Percentiles rank a stretch among this genome's conserved stretches.
Evolutionary conservation across 2,113 vertebrate species (phyloP).

Genomic region (Hypocryptadius cinnamomeus): DNA sequence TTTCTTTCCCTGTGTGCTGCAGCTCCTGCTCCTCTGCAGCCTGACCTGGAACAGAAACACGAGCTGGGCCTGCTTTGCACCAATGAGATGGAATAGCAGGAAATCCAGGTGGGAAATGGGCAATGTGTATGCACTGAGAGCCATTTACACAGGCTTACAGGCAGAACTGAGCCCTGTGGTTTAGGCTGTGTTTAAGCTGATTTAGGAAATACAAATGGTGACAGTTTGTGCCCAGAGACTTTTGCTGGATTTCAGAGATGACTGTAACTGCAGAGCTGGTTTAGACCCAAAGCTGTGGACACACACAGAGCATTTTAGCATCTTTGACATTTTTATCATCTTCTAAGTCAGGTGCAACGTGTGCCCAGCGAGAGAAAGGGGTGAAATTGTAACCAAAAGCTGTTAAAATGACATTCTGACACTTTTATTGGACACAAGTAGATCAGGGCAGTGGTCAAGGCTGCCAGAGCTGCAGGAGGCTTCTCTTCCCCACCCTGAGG

Average conservation of each 20-base stretch:
- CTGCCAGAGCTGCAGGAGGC: background rate
- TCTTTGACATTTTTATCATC: background rate
- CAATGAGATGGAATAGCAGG: background rate
- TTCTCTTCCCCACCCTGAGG: background rate
- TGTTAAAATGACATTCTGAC: background rate
- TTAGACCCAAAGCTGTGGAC: background rate
- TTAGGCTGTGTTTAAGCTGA: background rate
- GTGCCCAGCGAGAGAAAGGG: background rate
- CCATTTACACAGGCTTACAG: background rate
- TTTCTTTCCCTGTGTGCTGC: background rate
- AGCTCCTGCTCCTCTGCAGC: background rate
- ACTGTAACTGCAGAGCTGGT: background rate
- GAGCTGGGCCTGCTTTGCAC: background rate
- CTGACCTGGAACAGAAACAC: background rate
- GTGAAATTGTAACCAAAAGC: background rate
- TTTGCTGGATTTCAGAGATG: background rate
- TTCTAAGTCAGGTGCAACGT: background rate
- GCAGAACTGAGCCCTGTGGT: background rate
- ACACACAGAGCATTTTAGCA: background rate
- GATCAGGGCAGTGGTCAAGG: background rate
- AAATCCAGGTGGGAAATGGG: background rate
- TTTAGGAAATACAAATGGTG: background rate
- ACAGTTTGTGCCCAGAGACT: background rate
- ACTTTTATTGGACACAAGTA: background rate
- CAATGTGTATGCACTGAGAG: background rate